Base-by-base conservation (phyloP, 1,140 invertebrate species). In the Thereuonema tuberculata region DNA sequence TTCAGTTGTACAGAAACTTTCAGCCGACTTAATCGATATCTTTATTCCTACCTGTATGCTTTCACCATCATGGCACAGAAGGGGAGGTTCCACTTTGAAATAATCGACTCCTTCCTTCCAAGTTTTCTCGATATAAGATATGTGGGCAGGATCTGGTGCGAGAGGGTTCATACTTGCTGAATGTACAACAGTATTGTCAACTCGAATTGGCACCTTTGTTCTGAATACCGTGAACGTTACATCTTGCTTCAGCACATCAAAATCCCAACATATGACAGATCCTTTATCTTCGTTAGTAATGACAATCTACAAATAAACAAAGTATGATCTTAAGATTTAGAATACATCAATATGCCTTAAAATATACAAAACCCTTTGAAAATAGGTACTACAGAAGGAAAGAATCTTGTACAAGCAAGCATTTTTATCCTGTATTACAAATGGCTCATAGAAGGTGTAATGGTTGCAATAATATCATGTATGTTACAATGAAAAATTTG, bases 251-350 rank as follows among this genome's bases (percentile, higher is more conserved):
- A 94, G 80, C 9, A 96, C 87, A 76, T 97, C 93, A 79, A 96
- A 96, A 74, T 96, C 93, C 93, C 93, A 97, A 20, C 92, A 96
- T 15, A 97, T 80, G 56, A 96, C 90, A 70, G 86, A 87, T 55
- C 90, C 87, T 46, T 83, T 82, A 73, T 93, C 89, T 47, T 84
- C 80, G 61, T 89, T 89, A 50, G 80, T 76, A 37, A 96, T 82
- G 47, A 89, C 76, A 47, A 77, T 72, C 75, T 77, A 60, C 12
- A 64, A 62, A 58, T 46, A 50, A 24, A 50, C 5, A 56, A 56
- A 27, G 24, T 29, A 59, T 12, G 54, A 12, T 14, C 20, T 55
- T 37, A 14, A 15, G 50, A 17, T 37, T 9, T 37, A 9, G 31
- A 37, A 37, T 9, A 17, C 17, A 5, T 9, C 31, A 37, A 9